Conservation (phyloP, 2,888 invertebrate species). For the Keiferia lycopersicella region DNA sequence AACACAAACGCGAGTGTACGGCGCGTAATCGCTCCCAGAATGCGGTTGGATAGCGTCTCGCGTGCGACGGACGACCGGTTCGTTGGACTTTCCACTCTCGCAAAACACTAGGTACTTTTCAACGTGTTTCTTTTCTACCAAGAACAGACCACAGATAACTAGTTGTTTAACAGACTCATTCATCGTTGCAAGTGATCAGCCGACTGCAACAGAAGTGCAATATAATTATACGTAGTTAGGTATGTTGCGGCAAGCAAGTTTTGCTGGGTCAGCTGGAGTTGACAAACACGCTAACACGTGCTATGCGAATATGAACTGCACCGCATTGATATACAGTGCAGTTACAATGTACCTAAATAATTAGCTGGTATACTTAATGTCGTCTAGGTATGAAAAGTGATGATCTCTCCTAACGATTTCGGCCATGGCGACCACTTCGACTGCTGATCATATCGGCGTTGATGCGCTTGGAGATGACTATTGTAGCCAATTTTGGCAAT, state of each 20-base stretch:
- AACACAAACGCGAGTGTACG: conserved; percentile 13
- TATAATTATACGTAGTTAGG: background rate
- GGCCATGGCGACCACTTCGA: too few species aligned
- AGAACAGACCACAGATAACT: background rate
- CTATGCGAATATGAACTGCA: background rate
- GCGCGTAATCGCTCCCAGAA: conserved; percentile 18
- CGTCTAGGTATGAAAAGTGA: too few species aligned
- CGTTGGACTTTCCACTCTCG: conserved; percentile 18
- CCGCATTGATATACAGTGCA: too few species aligned
- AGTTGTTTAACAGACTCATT: background rate
- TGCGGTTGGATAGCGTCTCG: conserved; percentile 7
- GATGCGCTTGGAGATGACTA: too few species aligned
- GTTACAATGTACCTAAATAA: too few species aligned
- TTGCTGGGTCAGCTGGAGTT: conserved; percentile 6
- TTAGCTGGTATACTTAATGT: too few species aligned
- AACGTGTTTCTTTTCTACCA: background rate
- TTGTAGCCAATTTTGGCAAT: too few species aligned
- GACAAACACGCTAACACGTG: background rate
- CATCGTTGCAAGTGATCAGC: background rate
- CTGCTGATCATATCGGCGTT: too few species aligned
- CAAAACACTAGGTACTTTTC: conserved; percentile 1
- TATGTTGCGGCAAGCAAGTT: background rate
- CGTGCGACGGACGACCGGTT: conserved; percentile 21
- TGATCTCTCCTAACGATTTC: too few species aligned
- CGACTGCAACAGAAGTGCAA: background rate